Base-by-base conservation (phyloP, 2,797 vertebrate genomes). In the Synaphobranchus kaupii region DNA sequence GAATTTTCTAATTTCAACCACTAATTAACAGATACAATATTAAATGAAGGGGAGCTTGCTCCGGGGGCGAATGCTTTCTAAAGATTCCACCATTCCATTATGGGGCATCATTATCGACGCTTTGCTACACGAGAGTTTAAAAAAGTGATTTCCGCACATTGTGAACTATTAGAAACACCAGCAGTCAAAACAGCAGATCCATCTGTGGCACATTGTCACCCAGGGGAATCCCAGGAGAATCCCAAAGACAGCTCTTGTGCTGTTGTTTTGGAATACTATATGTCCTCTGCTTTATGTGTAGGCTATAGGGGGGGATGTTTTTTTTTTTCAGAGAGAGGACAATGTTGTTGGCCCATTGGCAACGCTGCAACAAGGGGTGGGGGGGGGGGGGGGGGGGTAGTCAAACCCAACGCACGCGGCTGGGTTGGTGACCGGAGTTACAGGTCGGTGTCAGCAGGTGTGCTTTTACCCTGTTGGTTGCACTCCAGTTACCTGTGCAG, bases 11-110 rank as follows among this genome's bases (percentile, higher is more conserved):
- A 97, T 96, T 96, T 95, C 95, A 96, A 96, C 95, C 95, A 95
- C 96, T 96, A 96, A 96, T 96, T 96, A 97, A 96, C 96, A 96
- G 95, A 94, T 95, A 95, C 94, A 96, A 96, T 96, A 96, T 97
- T 96, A 96, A 97, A 96, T 95, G 96, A 95, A 96, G 96, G 96
- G 80, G 95, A 96, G 95, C 95, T 96, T 94, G 96, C 96, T 96
- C 95, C 93, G 92, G 96, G 96, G 96, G 96, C 94, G 96, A 95
- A 96, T 96, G 95, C 94, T 96, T 96, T 96, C 95, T 84, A 95
- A 96, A 96, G 95, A 95, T 95, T 96, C 96, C 93, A 94, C 96
- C 95, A 94, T 95, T 96, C 96, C 96, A 96, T 97, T 97, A 96
- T 96, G 95, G 95, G 94, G 94, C 90, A 93, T 92, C 22, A 95